Base-by-base conservation (phyloP, 2,888 invertebrate species). In the Parnassius mnemosyne region DNA sequence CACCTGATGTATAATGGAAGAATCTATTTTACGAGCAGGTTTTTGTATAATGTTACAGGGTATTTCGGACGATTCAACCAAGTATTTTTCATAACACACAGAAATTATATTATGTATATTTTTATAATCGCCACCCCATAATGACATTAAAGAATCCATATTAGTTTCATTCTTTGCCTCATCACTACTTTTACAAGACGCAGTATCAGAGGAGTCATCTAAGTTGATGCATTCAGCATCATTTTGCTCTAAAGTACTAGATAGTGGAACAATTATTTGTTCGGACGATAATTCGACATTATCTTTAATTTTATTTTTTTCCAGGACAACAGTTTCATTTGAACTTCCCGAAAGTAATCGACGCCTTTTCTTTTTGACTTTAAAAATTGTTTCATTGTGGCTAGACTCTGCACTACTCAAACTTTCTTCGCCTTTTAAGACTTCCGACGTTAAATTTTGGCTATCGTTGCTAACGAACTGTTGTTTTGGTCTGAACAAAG, bases 1-100 rank as follows among this genome's bases (percentile, higher is more conserved):
- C 52, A 89, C 67, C 77, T 89, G 89, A 63, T 81, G 85, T 74
- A 83, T 82, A 10, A 89, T 67, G 61, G 78, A 77, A 57, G 79
- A 77, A 58, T 74, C 73, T 66, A 83, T 76, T 61, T 69, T 68
- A 60, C 68, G 69, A 34, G 58, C 20, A 54, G 60, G 53, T 13
- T 61, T 61, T 65, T 70, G 69, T 13, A 54, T 41, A 47, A 53
- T 62, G 53, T 34, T 51, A 42, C 34, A n/a, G 41, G 52, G 41
- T 20, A 25, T 69, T 51, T 65, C 67, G 57, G 50, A 54, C 47
- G 66, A 64, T 20, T 75, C 71, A 44, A 75, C 79, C 2, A 69
- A 57, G 69, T 78, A 79, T 69, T 79, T 81, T 44, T 67, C 78
- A n/a, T 71, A 69, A 69, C 84, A 87, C 57, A 73, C 69, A n/a